Evolutionary conservation across 2,797 vertebrate genomes (phyloP).

Genomic region (Thunnus albacares): DNA sequence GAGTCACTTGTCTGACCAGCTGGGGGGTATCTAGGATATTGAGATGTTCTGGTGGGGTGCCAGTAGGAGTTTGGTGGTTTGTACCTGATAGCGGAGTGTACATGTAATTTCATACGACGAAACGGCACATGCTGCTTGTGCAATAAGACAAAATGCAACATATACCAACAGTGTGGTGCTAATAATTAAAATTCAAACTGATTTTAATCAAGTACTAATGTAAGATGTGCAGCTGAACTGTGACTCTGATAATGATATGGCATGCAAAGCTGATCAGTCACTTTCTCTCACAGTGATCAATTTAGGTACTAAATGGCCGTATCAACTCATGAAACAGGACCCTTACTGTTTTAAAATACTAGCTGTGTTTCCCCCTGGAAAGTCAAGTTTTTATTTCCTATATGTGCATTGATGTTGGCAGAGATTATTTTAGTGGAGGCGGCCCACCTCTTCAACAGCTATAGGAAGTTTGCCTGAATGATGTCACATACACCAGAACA

Average conservation of each 20-base stretch:
- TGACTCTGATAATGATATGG: too few species aligned
- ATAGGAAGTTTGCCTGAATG: too few species aligned
- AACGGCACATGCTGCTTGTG: not conserved
- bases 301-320: not conserved
- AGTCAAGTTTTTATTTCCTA: not conserved
- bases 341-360: not conserved
- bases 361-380: not conserved
- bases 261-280: not conserved
- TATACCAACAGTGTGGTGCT: not conserved
- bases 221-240: too few species aligned
- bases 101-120: not conserved
- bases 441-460: not conserved
- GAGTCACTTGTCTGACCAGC: not conserved
- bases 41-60: not conserved
- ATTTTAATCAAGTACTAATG: accelerated
- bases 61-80: not conserved
- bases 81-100: not conserved
- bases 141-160: not conserved
- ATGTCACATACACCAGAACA: not conserved
- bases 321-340: not conserved
- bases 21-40: too few species aligned
- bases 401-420: not conserved
- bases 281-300: not conserved
- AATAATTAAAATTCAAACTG: not conserved
- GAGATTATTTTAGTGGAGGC: not conserved